Percentiles rank a stretch among this genome's conserved stretches.
Conservation (phyloP, 2,113 vertebrate genomes). For the Diphyllodes magnificus region DNA sequence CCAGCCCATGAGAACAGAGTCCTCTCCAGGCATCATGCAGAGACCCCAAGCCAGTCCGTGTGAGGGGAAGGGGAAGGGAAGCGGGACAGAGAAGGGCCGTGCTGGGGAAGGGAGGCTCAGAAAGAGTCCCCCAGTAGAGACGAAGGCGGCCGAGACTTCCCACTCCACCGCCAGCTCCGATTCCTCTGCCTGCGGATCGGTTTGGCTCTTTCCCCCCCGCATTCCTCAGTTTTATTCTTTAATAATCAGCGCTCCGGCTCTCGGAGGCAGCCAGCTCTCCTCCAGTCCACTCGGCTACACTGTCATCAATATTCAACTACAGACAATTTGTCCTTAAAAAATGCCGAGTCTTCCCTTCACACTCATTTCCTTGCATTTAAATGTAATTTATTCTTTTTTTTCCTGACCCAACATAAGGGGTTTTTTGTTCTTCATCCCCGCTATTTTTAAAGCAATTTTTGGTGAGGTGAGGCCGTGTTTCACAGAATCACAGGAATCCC, state of each 20-base stretch:
- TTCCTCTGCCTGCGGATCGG: not conserved
- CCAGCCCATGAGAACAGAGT: not conserved
- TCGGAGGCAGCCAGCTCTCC: not conserved
- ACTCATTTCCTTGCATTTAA: not conserved
- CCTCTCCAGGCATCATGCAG: not conserved
- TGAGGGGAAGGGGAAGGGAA: not conserved
- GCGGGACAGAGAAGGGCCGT: not conserved
- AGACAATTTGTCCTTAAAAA: not conserved
- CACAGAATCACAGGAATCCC: not conserved
- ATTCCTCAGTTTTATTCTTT: not conserved
- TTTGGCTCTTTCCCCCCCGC: not conserved
- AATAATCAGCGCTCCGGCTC: not conserved
- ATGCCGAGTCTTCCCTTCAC: not conserved
- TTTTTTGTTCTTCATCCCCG: not conserved
- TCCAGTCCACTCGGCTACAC: not conserved
- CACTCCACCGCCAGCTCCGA: not conserved
- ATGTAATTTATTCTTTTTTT: not conserved
- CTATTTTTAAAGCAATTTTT: not conserved
- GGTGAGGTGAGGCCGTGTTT: not conserved
- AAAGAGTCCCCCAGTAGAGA: no score
- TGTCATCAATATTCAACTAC: not conserved
- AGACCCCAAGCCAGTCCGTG: not conserved
- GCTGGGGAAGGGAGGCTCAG: not conserved
- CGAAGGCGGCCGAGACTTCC: not conserved
- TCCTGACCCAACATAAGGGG: accelerated